phyloP scores from a whole-genome alignment of 2,797 vertebrate genomes.

The Pteronotus mesoamericanus region DNA sequence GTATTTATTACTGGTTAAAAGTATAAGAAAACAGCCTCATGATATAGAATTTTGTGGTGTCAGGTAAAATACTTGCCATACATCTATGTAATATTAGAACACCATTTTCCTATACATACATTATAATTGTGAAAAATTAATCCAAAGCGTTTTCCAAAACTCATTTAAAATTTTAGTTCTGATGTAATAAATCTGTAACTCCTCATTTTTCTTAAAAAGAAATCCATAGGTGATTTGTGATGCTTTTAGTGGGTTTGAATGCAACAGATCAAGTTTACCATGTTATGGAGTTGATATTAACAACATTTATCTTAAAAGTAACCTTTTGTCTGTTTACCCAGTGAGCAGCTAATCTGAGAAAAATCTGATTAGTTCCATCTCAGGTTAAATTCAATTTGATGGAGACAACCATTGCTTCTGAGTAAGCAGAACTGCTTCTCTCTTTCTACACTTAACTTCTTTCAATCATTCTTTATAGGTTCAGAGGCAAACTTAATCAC shows the following conservation, averaged over 20 bases:
- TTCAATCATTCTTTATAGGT: background rate
- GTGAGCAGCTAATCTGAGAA: slow-evolving; percentile 47
- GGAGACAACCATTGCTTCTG: slow-evolving; percentile 6
- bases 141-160: background rate
- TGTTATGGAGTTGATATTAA: slow-evolving; percentile 60
- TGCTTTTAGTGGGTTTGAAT: background rate
- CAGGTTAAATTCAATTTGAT: slow-evolving; percentile 33
- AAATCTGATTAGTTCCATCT: slow-evolving; percentile 58
- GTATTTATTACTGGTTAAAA: background rate
- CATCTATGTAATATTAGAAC: background rate
- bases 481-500: background rate
- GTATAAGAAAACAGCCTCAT: background rate
- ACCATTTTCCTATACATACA: background rate
- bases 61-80: background rate
- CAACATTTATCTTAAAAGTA: slow-evolving; percentile 61
- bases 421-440: background rate
- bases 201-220: slow-evolving; percentile 40
- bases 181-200: background rate
- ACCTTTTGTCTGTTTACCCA: slow-evolving; percentile 52
- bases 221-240: slow-evolving; percentile 29
- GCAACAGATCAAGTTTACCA: slow-evolving; percentile 15
- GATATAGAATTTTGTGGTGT: background rate
- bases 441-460: background rate
- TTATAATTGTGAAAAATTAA: slow-evolving; percentile 34
- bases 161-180: slow-evolving; percentile 26